Percentiles rank a stretch among this genome's conserved stretches.
These are phyloP conservation scores for Aptenodytes forsteri DNA, from an alignment of 2,113 vertebrate species.

Conservation along the genomic window DNA sequence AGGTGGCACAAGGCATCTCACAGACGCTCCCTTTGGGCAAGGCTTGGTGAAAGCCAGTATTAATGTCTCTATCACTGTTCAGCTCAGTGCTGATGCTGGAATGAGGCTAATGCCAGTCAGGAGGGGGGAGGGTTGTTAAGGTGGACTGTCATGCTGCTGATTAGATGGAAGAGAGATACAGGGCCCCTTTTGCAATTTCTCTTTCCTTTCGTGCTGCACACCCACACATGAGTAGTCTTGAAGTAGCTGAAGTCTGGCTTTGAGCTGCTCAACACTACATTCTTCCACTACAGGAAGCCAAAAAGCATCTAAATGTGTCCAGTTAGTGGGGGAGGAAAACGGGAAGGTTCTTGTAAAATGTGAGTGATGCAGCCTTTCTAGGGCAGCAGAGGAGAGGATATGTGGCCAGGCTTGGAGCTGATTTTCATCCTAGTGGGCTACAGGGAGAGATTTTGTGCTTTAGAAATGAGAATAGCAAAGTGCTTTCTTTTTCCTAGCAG, in stretches of 20 bases:
- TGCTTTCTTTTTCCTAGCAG: background rate
- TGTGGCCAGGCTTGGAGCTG: background rate
- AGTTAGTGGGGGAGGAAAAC: background rate
- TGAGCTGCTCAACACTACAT: background rate
- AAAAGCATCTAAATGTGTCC: background rate
- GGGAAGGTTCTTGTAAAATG: background rate
- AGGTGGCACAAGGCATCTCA: background rate
- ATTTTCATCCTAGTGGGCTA: background rate
- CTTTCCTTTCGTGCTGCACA: background rate
- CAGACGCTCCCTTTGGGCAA: background rate
- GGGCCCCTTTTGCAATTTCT: background rate
- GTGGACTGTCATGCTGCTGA: background rate
- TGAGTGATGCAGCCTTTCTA: background rate
- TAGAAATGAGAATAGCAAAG: background rate
- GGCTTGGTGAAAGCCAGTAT: background rate
- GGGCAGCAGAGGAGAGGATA: background rate
- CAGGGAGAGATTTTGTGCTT: background rate
- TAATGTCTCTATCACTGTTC: background rate
- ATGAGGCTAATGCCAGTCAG: conserved; percentile 28
- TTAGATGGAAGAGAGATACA: background rate
- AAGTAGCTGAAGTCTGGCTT: background rate
- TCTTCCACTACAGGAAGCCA: background rate
- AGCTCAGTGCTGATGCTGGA: background rate
- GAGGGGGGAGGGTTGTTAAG: conserved; percentile 51
- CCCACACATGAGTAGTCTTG: background rate